phyloP scores from a whole-genome alignment of 2,113 vertebrate genomes.

The Gobius niger region DNA sequence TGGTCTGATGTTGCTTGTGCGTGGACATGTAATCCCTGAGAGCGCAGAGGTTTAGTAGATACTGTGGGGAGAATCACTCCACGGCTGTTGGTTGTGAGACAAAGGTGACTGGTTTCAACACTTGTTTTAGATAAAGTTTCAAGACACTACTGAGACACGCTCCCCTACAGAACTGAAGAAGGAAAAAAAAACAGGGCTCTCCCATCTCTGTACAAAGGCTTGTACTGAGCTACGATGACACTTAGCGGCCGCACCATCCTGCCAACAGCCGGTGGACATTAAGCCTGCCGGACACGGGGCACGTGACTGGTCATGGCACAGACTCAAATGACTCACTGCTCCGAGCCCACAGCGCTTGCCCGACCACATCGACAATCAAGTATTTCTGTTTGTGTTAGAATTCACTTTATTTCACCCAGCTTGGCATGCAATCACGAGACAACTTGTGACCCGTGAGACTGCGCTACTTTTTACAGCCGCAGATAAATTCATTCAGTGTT shows the following conservation, averaged over 20 bases:
- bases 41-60: conserved; percentile 32
- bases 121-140: conserved; percentile 7
- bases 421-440: neutral
- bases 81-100: conserved; percentile 18
- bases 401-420: neutral
- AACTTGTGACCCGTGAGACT: neutral
- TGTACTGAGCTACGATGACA: conserved; percentile 41
- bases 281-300: conserved; percentile 25
- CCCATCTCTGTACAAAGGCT: conserved; percentile 22
- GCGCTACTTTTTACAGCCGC: neutral
- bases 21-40: conserved; percentile 38
- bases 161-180: neutral
- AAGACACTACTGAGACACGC: neutral
- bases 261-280: conserved; percentile 55
- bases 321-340: conserved; percentile 30
- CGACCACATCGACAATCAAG: conserved; percentile 17
- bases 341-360: conserved; percentile 17
- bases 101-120: neutral
- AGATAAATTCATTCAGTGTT: conserved; percentile 17
- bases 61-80: conserved; percentile 36
- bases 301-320: conserved; percentile 28
- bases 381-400: conserved; percentile 20
- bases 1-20: conserved; percentile 18
- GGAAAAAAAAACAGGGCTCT: conserved; percentile 20
- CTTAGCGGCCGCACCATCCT: conserved; percentile 17